Evolutionary conservation across 2,888 invertebrate genomes (phyloP).

Genomic region (Yponomeuta cagnagella): DNA sequence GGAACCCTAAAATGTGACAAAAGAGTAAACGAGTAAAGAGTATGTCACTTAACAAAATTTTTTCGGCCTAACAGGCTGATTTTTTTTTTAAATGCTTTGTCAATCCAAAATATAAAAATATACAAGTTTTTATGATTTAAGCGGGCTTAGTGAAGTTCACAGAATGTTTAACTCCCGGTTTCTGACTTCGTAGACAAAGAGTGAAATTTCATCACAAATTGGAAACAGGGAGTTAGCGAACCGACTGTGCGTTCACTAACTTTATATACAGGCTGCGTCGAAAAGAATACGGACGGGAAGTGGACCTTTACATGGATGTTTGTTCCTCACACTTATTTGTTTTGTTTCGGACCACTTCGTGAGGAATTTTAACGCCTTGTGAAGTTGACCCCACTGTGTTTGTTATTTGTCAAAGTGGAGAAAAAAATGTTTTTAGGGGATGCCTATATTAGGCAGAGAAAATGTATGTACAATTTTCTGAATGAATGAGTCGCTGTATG

Average conservation of each 20-base stretch:
- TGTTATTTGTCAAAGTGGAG: slow-evolving; percentile 4
- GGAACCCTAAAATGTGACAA: too few species aligned
- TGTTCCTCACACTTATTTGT: slow-evolving; percentile 37
- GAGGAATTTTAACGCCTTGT: slow-evolving; percentile 26
- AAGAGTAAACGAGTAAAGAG: too few species aligned
- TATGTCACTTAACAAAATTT: too few species aligned
- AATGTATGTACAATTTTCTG: neutral
- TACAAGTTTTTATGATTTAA: too few species aligned
- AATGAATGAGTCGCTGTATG: neutral
- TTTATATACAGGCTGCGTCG: neutral
- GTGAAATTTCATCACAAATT: too few species aligned
- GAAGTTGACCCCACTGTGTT: neutral
- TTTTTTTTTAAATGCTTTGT: too few species aligned
- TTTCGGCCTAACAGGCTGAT: too few species aligned
- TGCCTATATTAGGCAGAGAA: neutral
- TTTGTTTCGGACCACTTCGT: slow-evolving; percentile 23
- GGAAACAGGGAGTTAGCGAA: neutral
- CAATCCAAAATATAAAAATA: too few species aligned
- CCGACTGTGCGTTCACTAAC: neutral
- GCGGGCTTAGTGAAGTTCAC: too few species aligned
- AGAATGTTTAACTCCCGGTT: too few species aligned
- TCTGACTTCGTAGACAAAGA: too few species aligned
- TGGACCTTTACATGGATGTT: slow-evolving; percentile 24
- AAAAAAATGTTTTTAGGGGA: neutral
- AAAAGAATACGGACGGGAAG: slow-evolving; percentile 27